Evolutionary conservation across 2,888 invertebrate genomes (phyloP), one percentile per base, ranked within the genome.

Genomic region (Agapostemon virescens): DNA sequence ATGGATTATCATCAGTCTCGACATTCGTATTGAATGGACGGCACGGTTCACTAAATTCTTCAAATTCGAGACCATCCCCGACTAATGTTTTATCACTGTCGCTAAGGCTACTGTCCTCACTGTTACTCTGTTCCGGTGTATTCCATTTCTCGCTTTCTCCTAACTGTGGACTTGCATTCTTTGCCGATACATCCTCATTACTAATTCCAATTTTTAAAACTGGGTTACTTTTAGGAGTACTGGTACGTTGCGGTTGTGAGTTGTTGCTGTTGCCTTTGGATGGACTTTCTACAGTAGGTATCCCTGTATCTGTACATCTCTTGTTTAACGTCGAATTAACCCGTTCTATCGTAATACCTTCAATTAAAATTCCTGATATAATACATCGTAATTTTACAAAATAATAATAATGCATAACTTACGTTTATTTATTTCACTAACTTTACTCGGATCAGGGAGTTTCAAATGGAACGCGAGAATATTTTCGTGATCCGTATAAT

Each of bases 101-200:
- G 84, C 96, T 96, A 52, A 96, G 93, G 90, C 96, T 96, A 89
- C 96, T 96, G 88, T 96, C 96, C 90, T 96, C 96, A 86, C 96
- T 96, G 87, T 96, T 95, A 89, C 96, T 96, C 88, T 96, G 96
- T 91, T 95, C 95, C 77, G 90, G 90, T 11, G 89, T 88, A 78
- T 88, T 88, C 89, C 91, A 90, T 23, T 91, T 90, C 45, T 91
- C 92, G 38, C 42, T 68, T 61, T 91, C 90, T 33, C 74, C 77
- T 2, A 86, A 81, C 9, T 85, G 89, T 15, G 85, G 86, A 71
- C 85, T 88, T 40, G 79, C 26, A 68, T 87, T 85, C 70, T 85
- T 79, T 36, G 61, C 36, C 33, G 74, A 61, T 6, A 69, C n/a
- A 61, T 86, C 85, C 9, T 84, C 86, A 17, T 42, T 74, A 42